phyloP scores from a whole-genome alignment of 2,888 invertebrate species.

The Panzeria rudis region DNA sequence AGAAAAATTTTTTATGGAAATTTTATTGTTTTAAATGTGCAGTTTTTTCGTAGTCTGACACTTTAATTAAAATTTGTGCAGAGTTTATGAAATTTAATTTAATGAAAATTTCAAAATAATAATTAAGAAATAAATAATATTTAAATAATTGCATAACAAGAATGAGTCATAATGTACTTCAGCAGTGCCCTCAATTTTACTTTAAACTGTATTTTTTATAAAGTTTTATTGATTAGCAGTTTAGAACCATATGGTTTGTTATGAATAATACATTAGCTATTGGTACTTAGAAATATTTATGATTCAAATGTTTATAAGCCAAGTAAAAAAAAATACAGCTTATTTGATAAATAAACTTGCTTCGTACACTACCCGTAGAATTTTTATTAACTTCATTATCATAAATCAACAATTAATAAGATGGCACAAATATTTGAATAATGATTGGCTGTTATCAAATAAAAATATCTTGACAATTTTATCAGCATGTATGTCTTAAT shows the following conservation, averaged over 20 bases:
- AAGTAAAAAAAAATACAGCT: slow-evolving; percentile 25
- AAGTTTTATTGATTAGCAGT: slow-evolving; percentile 26
- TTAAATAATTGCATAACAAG: not conserved
- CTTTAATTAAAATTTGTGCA: slow-evolving; percentile 38
- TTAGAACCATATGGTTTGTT: slow-evolving; percentile 26
- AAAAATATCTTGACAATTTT: slow-evolving; percentile 4
- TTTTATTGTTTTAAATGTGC: slow-evolving; percentile 42
- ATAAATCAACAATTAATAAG: slow-evolving; percentile 22
- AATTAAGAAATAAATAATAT: not conserved
- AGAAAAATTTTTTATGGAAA: slow-evolving; percentile 13
- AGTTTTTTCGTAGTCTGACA: slow-evolving; percentile 36
- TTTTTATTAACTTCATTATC: slow-evolving; percentile 40
- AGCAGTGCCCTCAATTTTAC: slow-evolving; percentile 32
- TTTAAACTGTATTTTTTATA: slow-evolving; percentile 2
- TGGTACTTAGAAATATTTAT: slow-evolving; percentile 26
- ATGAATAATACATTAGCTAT: slow-evolving; percentile 53
- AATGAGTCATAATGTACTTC: not conserved
- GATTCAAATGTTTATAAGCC: slow-evolving; percentile 41
- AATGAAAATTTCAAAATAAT: not conserved
- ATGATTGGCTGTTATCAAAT: slow-evolving; percentile 12
- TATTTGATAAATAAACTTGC: slow-evolving; percentile 14
- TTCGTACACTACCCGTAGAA: slow-evolving; percentile 12
- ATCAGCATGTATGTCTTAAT: not conserved
- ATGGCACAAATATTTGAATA: slow-evolving; percentile 22
- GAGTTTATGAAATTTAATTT: not conserved